These are phyloP conservation scores for Aspidoscelis tigris DNA, from an alignment of 2,113 vertebrate genomes.

Conservation along the genomic window DNA sequence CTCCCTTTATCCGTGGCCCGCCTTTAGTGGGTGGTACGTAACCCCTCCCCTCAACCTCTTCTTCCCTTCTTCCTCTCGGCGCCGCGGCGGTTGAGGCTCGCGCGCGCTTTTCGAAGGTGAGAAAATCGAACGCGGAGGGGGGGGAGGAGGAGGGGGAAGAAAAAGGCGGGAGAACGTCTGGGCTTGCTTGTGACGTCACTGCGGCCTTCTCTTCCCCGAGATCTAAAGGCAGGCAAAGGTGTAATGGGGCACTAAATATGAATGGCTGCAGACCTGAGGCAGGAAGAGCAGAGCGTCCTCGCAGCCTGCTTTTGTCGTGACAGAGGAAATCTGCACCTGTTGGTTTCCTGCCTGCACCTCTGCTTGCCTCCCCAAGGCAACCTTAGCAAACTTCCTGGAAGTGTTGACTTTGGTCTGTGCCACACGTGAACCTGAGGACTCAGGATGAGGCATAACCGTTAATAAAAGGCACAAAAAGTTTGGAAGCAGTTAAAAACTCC, in stretches of 20 bases:
- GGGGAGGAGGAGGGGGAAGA: not conserved
- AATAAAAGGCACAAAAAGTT: too few relatives aligned
- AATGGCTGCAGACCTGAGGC: not conserved
- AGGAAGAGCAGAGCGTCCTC: too few relatives aligned
- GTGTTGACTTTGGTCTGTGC: not conserved
- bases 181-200: not conserved
- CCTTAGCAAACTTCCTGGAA: not conserved
- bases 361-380: too few relatives aligned
- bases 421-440: too few relatives aligned
- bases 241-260: too few relatives aligned
- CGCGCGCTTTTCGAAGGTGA: too few relatives aligned
- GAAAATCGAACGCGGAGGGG: not conserved
- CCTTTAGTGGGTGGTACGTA: not conserved
- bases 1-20: not conserved
- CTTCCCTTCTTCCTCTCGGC: too few relatives aligned
- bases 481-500: too few relatives aligned
- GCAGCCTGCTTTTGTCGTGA: rapidly evolving
- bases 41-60: not conserved
- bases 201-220: too few relatives aligned
- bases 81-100: too few relatives aligned
- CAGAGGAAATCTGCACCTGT: not conserved
- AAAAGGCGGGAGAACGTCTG: not conserved
- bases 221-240: not conserved
- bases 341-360: not conserved
- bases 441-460: too few relatives aligned